Base-by-base conservation (phyloP, 2,797 vertebrate species). In the Rhinatrema bivittatum region DNA sequence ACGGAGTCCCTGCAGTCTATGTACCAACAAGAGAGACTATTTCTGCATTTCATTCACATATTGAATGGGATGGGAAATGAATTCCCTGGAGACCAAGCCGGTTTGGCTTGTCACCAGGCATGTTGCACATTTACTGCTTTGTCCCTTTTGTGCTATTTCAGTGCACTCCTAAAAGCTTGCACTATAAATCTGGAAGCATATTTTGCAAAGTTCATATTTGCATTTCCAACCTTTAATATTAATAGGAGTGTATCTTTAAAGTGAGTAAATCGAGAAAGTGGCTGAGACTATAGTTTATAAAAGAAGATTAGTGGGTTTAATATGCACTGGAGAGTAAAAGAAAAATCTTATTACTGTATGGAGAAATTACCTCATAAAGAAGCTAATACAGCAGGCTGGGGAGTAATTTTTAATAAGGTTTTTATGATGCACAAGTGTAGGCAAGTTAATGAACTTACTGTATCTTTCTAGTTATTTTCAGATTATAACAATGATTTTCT, bases 331-430 rank as follows among this genome's bases (percentile, higher is more conserved):
- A 97, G 93, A 94, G 89, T 91, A 93, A 91, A 93, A 89, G 84
- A 89, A 91, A 93, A 89, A 94, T 92, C 91, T 90, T 97, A 97
- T 97, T 96, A 94, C 88, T 78, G 84, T 87, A 83, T 88, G 87
- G 87, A 88, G 89, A 91, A 94, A 97, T 95, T 91, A 91, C 87
- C 89, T 93, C 89, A 93, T 97, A 96, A 97, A 97, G 87, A 91
- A 96, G 91, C 87, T 89, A 91, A 93, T 91, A 96, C 90, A 88
- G 85, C 89, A 95, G 94, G 87, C 93, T 89, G 50, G 91, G 91
- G 91, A 93, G 81, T 89, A 87, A 97, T 98, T 97, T 97, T 97
- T 97, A 96, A 96, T 94, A 94, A 87, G 93, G 84, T 86, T 94
- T 94, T 94, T 96, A 95, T 92, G 93, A 93, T 91, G 87, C 87